Evolutionary conservation across 2,113 vertebrate genomes (phyloP).

Genomic region (Tragelaphus buxtoni): DNA sequence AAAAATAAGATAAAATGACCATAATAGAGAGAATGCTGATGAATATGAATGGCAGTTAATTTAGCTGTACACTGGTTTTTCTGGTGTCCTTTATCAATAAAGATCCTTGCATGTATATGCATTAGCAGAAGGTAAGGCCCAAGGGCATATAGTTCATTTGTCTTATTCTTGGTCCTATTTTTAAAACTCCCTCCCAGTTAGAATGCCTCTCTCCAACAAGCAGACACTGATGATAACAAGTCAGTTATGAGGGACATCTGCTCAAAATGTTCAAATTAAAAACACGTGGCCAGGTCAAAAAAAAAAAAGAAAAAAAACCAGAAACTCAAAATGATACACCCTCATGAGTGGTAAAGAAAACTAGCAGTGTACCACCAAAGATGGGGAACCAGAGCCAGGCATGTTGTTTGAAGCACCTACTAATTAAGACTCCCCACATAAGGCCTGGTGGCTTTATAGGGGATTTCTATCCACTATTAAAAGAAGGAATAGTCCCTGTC

Average conservation of each 20-base stretch:
- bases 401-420: background rate
- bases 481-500: background rate
- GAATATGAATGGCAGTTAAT: background rate
- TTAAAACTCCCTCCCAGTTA: background rate
- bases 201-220: background rate
- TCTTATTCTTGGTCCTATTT: background rate
- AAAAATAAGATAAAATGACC: constrained; percentile 4
- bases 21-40: background rate
- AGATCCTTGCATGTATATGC: background rate
- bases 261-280: background rate
- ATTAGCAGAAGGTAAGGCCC: background rate
- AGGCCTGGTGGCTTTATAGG: background rate
- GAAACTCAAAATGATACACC: background rate
- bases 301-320: background rate
- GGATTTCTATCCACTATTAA: background rate
- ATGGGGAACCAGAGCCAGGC: background rate
- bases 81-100: background rate
- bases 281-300: background rate
- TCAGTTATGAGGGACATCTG: background rate
- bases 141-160: background rate
- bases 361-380: background rate
- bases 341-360: background rate
- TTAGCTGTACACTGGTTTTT: background rate
- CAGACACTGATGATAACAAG: background rate
- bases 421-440: background rate